Conservation (phyloP, 2,797 vertebrate species). For the Crotalus adamanteus region DNA sequence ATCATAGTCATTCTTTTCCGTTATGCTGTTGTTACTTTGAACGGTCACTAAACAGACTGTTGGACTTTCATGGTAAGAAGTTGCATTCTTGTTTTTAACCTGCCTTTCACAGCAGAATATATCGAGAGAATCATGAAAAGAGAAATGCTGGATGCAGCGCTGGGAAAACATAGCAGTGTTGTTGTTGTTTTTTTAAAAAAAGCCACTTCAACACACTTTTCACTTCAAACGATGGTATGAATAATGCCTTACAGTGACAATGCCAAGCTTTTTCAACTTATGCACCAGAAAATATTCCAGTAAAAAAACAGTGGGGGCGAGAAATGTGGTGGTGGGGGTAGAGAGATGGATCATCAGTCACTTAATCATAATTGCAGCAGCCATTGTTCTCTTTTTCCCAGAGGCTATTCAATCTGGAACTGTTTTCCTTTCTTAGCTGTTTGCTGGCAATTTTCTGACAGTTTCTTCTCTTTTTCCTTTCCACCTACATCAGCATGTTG, state of each 20-base stretch:
- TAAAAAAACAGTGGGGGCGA: slow-evolving; percentile 22
- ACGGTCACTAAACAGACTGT: no score
- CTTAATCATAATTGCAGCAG: slow-evolving; percentile 8
- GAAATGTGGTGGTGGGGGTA: not conserved
- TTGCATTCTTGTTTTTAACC: not conserved
- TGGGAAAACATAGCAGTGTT: slow-evolving; percentile 51
- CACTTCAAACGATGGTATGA: slow-evolving; percentile 55
- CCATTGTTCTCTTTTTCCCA: slow-evolving; percentile 32
- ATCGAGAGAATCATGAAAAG: not conserved
- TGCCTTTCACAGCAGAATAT: accelerated
- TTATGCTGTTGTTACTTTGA: no score
- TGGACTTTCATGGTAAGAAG: not conserved
- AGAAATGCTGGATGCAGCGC: slow-evolving; percentile 36
- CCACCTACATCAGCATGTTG: not conserved
- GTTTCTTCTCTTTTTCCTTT: slow-evolving; percentile 20
- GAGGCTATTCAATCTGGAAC: not conserved
- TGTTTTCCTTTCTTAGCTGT: slow-evolving; percentile 47
- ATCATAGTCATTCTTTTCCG: no score
- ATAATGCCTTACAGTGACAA: slow-evolving; percentile 54
- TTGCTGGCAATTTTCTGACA: slow-evolving; percentile 30
- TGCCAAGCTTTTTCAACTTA: slow-evolving; percentile 47
- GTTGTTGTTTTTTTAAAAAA: slow-evolving; percentile 15
- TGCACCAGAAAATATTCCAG: slow-evolving; percentile 53
- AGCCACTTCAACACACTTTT: slow-evolving; percentile 55
- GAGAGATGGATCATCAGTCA: not conserved